phyloP scores from a whole-genome alignment of 2,888 invertebrate species.

The Ptychoptera albimana region DNA sequence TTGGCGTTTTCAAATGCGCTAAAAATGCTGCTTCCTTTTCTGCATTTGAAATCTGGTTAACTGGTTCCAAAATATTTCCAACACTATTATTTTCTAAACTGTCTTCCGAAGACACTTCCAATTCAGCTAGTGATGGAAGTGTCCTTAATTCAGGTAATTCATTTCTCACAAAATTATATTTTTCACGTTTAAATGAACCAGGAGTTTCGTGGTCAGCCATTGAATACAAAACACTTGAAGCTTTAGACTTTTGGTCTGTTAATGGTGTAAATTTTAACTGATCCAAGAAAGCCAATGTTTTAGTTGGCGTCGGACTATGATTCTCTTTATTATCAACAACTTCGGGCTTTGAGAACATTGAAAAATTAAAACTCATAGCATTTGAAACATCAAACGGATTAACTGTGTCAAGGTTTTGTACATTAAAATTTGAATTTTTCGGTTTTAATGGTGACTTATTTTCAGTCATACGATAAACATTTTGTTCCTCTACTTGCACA shows the following conservation, averaged over 20 bases:
- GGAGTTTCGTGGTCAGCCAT: conserved; percentile 25
- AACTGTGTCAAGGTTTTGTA: no score
- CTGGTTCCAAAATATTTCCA: neutral
- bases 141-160: no score
- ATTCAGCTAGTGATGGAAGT: neutral
- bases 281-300: conserved; percentile 22
- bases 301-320: conserved; percentile 30
- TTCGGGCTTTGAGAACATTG: conserved; percentile 20
- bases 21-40: neutral
- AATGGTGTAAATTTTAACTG: conserved; percentile 26
- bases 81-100: neutral
- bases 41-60: neutral
- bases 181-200: neutral
- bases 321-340: conserved; percentile 30
- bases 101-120: neutral
- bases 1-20: no score
- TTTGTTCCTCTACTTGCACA: neutral
- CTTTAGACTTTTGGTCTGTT: conserved; percentile 10
- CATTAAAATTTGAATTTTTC: neutral
- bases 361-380: no score
- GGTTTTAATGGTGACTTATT: no score
- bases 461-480: no score
- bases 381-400: no score
- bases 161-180: neutral
- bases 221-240: conserved; percentile 16